A percentile compares a stretch with the other conserved stretches of the same genome.
Conservation (phyloP, 2,888 invertebrate species). For the Chorisops tibialis region DNA sequence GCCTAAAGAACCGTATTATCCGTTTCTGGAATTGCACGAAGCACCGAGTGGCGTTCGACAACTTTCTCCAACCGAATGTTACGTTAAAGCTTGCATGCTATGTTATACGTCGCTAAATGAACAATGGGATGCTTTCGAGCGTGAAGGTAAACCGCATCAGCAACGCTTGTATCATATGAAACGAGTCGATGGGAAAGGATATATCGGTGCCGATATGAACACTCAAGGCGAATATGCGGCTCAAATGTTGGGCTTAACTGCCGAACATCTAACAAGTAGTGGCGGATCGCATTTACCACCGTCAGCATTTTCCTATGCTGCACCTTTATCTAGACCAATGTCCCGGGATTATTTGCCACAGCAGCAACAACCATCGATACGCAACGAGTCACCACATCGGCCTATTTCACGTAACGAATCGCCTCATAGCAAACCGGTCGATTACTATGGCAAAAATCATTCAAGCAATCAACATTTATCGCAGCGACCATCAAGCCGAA, state of each 20-base stretch:
- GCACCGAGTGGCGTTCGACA: conserved; percentile 67
- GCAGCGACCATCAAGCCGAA: conserved; percentile 41
- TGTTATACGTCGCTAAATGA: conserved; percentile 82
- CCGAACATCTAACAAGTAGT: conserved; percentile 53
- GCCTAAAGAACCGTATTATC: conserved; percentile 80
- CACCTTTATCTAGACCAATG: conserved; percentile 37
- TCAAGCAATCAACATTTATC: conserved; percentile 19
- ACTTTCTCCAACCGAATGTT: conserved; percentile 48
- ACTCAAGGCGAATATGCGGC: conserved; percentile 91
- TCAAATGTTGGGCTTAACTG: conserved; percentile 74
- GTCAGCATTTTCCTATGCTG: conserved; percentile 30
- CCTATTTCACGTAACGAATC: conserved; percentile 46
- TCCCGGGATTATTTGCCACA: conserved; percentile 38
- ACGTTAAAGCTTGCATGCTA: conserved; percentile 75
- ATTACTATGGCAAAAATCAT: conserved; percentile 44
- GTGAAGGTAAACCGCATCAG: conserved; percentile 77
- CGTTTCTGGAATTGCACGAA: conserved; percentile 86
- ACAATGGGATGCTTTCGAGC: conserved; percentile 90
- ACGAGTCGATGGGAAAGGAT: conserved; percentile 84
- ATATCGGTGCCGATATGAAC: conserved; percentile 84
- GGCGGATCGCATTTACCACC: conserved; percentile 27
- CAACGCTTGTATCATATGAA: conserved; percentile 92
- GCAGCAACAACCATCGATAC: conserved; percentile 34
- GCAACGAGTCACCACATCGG: conserved; percentile 42
- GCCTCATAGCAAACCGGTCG: conserved; percentile 39